Evolutionary conservation across 2,797 vertebrate species (phyloP).

Genomic region (Poeciliopsis infans): DNA sequence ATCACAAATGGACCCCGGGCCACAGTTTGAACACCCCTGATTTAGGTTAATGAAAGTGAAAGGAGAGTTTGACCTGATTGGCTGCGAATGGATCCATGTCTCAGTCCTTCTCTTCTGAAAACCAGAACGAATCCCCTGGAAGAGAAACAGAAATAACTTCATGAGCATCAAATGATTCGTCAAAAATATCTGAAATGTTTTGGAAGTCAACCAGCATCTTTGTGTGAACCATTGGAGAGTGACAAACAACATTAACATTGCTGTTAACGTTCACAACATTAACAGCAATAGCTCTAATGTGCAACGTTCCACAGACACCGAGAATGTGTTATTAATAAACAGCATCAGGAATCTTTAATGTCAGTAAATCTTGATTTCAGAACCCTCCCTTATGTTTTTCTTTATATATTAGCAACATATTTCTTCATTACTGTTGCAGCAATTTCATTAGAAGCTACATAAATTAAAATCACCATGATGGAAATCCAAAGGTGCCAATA

Average conservation of each 20-base stretch:
- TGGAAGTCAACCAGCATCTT: constrained; percentile 11
- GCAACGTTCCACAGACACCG: constrained; percentile 8
- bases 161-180: background rate
- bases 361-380: background rate
- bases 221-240: constrained; percentile 34
- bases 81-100: constrained; percentile 80
- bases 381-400: background rate
- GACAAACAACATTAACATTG: background rate
- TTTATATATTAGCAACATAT: background rate
- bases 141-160: constrained; percentile 26
- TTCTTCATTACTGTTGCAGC: background rate
- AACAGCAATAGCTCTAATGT: constrained; percentile 24
- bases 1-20: no score
- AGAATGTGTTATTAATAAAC: constrained; percentile 22
- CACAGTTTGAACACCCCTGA: background rate
- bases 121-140: constrained; percentile 93
- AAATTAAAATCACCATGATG: background rate
- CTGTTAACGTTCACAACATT: background rate
- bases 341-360: background rate
- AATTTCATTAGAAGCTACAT: background rate
- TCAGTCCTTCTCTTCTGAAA: constrained; percentile 95
- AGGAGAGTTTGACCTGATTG: constrained; percentile 81
- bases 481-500: background rate
- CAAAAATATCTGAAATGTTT: constrained; percentile 8
- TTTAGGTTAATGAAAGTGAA: background rate